Evolutionary conservation across 2,113 vertebrate genomes (phyloP), one percentile per base, ranked within the genome.

Genomic region (Microtus pennsylvanicus): DNA sequence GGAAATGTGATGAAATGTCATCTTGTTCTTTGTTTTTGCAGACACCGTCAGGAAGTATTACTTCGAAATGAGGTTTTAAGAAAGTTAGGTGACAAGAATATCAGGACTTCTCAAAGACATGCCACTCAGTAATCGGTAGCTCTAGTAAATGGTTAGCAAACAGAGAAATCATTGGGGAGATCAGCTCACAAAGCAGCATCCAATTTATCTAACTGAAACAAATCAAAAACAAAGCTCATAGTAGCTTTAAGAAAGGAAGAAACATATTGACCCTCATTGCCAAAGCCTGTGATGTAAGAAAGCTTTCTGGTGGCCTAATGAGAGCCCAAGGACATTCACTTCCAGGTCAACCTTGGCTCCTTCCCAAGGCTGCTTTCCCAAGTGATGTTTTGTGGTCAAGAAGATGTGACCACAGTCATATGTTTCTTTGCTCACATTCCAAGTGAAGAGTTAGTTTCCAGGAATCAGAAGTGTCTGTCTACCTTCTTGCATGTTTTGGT

Each of bases 161-260:
- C 28, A 93, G 50, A 92, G 4, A 30, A 81, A 94, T 76, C 22
- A 3, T 50, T 77, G 93, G 5, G 24, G 16, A 55, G 70, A 74
- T 89, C 55, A 72, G 11, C 81, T 85, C 33, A 92, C 24, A 83
- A 95, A 87, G 8, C 22, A 19, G 5, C 21, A 82, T 55, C 14
- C 33, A 87, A 33, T 76, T 69, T 55, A 58, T 83, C 63, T 75
- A 72, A n/a, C n/a, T 61, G 7, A 38, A 93, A 86, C 12, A 21
- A 91, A 52, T 10, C 50, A 9, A 94, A 90, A 96, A 77, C 2
- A 38, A 30, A 87, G 87, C 78, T 76, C n/a, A 85, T 65, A 85
- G 47, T 67, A 69, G 24, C 85, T 94, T 91, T 52, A 91, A 93
- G 87, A 6, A 77, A 81, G 69, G 50, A 94, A 72, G 21, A 85